Conservation (phyloP, 2,888 invertebrate species). For the Portevinia maculata region DNA sequence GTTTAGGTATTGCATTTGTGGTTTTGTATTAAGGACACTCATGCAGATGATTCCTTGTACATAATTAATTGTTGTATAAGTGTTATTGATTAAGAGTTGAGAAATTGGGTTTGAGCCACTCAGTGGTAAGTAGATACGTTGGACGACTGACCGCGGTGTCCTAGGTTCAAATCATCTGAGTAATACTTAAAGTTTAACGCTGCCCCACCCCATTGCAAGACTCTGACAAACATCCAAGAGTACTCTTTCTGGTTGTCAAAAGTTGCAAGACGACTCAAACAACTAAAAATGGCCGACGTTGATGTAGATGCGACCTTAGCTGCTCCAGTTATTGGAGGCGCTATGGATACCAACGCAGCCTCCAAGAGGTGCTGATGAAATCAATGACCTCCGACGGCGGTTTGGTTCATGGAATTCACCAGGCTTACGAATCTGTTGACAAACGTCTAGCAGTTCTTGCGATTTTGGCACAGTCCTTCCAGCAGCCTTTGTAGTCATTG, state of each 20-base stretch:
- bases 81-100: too few species aligned
- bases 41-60: too few species aligned
- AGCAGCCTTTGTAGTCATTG: constrained; percentile 99
- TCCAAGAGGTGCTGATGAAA: constrained; percentile 98
- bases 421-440: constrained; percentile 98
- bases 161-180: too few species aligned
- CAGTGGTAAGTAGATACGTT: too few species aligned
- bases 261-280: constrained; percentile 79
- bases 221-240: too few species aligned
- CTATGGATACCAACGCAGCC: constrained; percentile 97
- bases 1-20: too few species aligned
- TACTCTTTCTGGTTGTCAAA: constrained; percentile 83
- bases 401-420: constrained; percentile 97
- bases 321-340: constrained; percentile 87
- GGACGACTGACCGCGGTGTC: too few species aligned
- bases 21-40: too few species aligned
- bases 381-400: constrained; percentile 98
- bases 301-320: constrained; percentile 90
- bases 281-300: constrained; percentile 89
- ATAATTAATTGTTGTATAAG: too few species aligned
- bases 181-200: too few species aligned
- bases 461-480: constrained; percentile 98
- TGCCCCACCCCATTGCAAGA: too few species aligned
- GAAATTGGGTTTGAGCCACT: too few species aligned
- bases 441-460: constrained; percentile 98